phyloP scores from a whole-genome alignment of 2,113 vertebrate species.

The Panthera uncia region DNA sequence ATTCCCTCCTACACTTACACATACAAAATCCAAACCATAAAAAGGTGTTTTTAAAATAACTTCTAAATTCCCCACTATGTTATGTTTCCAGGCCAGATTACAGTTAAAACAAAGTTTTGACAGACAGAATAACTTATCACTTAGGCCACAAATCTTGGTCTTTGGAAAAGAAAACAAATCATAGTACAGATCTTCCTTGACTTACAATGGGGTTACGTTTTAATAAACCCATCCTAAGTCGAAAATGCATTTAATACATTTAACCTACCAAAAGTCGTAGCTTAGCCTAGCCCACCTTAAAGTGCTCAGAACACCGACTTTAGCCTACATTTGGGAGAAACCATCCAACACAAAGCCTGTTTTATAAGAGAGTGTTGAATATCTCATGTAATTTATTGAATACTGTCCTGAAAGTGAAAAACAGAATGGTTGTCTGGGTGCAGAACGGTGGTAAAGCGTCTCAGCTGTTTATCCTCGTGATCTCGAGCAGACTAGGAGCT shows the following conservation, averaged over 20 bases:
- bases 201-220: not conserved
- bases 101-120: slow-evolving; percentile 70
- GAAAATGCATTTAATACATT: not conserved
- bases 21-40: slow-evolving; percentile 69
- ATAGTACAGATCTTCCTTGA: not conserved
- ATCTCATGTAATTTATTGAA: not conserved
- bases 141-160: slow-evolving; percentile 50
- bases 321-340: not conserved
- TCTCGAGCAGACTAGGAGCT: not conserved
- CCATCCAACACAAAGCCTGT: not conserved
- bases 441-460: not conserved
- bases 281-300: not conserved
- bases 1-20: slow-evolving; percentile 67
- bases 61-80: slow-evolving; percentile 64
- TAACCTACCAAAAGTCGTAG: not conserved
- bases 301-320: not conserved
- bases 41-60: slow-evolving; percentile 73
- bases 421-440: not conserved
- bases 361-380: not conserved
- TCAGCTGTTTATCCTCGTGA: not conserved
- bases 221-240: not conserved
- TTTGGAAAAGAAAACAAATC: slow-evolving; percentile 10
- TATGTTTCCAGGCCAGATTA: slow-evolving; percentile 71
- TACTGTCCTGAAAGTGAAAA: not conserved
- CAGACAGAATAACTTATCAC: slow-evolving; percentile 67